Conservation (phyloP, 2,113 vertebrate species). For the Indri indri region DNA sequence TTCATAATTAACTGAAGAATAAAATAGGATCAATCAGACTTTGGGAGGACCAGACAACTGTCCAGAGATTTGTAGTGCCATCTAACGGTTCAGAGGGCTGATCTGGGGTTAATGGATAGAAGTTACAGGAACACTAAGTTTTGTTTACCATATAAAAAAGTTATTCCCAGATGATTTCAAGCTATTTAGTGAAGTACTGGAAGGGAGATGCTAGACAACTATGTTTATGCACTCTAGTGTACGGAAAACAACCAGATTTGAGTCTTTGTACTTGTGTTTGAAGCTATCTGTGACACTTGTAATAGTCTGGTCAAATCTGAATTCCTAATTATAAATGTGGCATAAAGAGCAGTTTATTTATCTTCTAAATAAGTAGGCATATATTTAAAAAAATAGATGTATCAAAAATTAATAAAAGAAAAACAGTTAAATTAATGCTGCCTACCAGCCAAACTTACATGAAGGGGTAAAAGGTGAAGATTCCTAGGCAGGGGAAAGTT, state of each 20-base stretch:
- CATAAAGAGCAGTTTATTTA: background rate
- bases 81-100: background rate
- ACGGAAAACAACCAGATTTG: background rate
- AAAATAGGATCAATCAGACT: background rate
- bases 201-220: background rate
- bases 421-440: background rate
- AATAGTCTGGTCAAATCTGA: background rate
- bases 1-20: background rate
- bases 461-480: background rate
- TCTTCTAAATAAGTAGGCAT: background rate
- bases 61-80: background rate
- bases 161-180: background rate
- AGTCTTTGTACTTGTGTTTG: background rate
- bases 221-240: background rate
- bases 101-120: background rate
- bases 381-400: background rate
- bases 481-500: too few relatives aligned
- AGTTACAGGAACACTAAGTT: background rate
- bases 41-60: background rate
- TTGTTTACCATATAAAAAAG: background rate
- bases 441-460: background rate
- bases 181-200: background rate
- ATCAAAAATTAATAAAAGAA: background rate
- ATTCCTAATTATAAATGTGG: background rate
- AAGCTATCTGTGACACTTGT: background rate